Percentiles rank a stretch among this genome's conserved stretches.
phyloP scores from a whole-genome alignment of 2,888 invertebrate genomes.

The Chelonus formosanus region DNA sequence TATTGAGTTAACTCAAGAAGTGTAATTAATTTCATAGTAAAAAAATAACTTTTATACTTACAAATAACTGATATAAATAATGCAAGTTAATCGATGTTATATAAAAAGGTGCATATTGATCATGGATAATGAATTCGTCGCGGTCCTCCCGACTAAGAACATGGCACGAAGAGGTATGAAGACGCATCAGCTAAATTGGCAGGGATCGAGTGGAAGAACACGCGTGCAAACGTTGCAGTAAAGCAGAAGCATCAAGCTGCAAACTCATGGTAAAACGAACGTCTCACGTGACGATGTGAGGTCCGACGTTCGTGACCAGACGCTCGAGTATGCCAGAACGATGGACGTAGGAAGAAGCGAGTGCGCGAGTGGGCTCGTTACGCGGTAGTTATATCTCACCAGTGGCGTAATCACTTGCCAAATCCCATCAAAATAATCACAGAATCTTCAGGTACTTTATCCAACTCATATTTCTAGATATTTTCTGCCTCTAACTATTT shows the following conservation, averaged over 20 bases:
- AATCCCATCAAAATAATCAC: slow-evolving; percentile 2
- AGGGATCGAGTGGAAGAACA: slow-evolving; percentile 5
- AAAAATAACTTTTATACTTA: no score
- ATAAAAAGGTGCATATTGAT: slow-evolving; percentile 5
- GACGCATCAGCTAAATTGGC: slow-evolving; percentile 35
- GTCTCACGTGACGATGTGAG: slow-evolving; percentile 50
- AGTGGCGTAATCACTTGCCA: slow-evolving; percentile 48
- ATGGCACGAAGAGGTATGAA: slow-evolving; percentile 28
- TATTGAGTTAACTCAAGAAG: no score
- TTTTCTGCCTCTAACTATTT: neutral
- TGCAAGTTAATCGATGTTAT: neutral
- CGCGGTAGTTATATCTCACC: slow-evolving; percentile 53
- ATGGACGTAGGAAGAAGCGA: slow-evolving; percentile 37
- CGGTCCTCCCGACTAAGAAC: neutral
- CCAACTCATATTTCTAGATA: neutral
- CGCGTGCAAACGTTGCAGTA: slow-evolving; percentile 9
- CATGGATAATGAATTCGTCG: slow-evolving; percentile 23
- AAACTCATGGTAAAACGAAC: slow-evolving; percentile 19
- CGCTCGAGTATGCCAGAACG: slow-evolving; percentile 38
- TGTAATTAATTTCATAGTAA: no score
- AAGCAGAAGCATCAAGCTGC: slow-evolving; percentile 4
- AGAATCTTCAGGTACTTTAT: neutral
- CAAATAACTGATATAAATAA: neutral
- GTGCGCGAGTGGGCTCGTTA: slow-evolving; percentile 54
- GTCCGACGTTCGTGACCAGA: slow-evolving; percentile 55